Base-by-base conservation (phyloP, 2,888 invertebrate genomes). In the Calameuta idolon region DNA sequence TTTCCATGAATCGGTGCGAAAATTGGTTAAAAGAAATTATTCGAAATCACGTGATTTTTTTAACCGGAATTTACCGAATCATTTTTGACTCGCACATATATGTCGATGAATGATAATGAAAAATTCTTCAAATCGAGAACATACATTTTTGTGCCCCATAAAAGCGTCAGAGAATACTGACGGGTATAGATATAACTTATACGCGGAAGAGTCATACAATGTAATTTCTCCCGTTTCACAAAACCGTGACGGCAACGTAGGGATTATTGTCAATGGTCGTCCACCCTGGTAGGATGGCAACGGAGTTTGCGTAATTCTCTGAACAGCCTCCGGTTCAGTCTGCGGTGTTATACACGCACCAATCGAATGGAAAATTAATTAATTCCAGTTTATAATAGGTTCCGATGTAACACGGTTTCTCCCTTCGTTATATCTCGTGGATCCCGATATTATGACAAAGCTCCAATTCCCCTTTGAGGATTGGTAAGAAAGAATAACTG, bases 341-440 rank as follows among this genome's bases (percentile, higher is more conserved):
- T 71, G 71, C 31, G 71, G 71, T 71, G 71, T 15, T 33, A 31
- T 23, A 23, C 31, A 12, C 31, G 71, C 71, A 71, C 33, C 71
- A 34, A 71, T 71, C 71, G 71, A 71, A 71, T 34, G 33, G 71
- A 71, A 71, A 71, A 71, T 71, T 71, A 71, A 71, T 71, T 71
- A 71, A 71, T 71, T 71, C 71, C 71, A 31, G 31, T 71, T 71
- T 71, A 71, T 34, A 71, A 23, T 23, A 34, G 71, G 31, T 23
- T 55, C 55, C 31, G 31, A 30, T 34, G 15, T 71, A 71, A 31
- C 71, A 15, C 33, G 31, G 71, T 34, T 55, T 55, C 55, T 55
- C 55, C 55, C 55, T 55, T 23, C 15, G 40, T 40, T 40, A 40
- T 23, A 5, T 40, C 40, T 40, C 40, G 15, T 15, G 40, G 40